phyloP scores from a whole-genome alignment of 2,797 vertebrate species.

The Gorsachius magnificus region DNA sequence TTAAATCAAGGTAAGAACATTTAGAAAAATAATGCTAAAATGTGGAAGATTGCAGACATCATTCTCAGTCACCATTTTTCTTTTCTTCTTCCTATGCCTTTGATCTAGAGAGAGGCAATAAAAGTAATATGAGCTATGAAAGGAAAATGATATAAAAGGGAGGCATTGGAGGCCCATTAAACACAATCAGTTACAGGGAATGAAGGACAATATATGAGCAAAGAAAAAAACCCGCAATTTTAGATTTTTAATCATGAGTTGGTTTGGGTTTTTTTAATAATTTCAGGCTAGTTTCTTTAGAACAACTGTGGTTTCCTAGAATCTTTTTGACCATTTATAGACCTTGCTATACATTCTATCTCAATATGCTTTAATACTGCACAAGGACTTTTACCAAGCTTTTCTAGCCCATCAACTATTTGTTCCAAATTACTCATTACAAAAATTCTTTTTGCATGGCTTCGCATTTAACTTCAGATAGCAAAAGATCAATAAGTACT shows the following conservation, averaged over 20 bases:
- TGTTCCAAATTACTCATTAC: background rate
- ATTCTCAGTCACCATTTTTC: background rate
- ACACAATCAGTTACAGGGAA: background rate
- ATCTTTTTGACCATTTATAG: background rate
- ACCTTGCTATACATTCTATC: background rate
- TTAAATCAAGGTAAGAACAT: conserved; percentile 21
- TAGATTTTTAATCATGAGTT: background rate
- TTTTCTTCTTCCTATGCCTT: conserved; percentile 17
- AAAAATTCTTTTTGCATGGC: background rate
- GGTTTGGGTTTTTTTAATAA: background rate
- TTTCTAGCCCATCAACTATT: background rate
- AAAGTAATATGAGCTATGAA: conserved; percentile 13
- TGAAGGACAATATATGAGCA: background rate
- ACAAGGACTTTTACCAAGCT: background rate
- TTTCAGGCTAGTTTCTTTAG: background rate
- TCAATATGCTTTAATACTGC: background rate
- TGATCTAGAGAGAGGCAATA: conserved; percentile 14
- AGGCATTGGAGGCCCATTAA: background rate
- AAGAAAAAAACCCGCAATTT: background rate
- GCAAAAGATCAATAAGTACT: background rate
- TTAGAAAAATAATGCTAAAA: conserved; percentile 21
- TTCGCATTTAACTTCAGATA: background rate
- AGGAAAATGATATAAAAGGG: background rate
- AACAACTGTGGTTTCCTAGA: background rate
- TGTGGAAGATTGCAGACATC: conserved; percentile 5